A percentile compares a stretch with the other conserved stretches of the same genome.
Evolutionary conservation across 1,140 invertebrate species (phyloP).

Genomic region (Hetaerina americana): DNA sequence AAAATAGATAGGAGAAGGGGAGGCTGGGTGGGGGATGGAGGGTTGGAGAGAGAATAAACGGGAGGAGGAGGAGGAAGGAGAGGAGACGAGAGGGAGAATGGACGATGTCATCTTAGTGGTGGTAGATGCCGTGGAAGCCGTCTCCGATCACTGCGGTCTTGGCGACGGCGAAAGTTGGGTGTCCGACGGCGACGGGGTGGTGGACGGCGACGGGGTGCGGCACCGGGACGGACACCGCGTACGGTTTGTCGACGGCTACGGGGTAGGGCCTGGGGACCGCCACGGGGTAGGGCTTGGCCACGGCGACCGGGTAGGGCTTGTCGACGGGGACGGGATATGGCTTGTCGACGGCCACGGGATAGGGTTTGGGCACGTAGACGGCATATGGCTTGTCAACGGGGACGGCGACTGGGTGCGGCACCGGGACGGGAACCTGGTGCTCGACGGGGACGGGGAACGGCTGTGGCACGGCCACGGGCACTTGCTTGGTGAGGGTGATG

Average conservation of each 20-base stretch:
- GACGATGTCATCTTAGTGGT: neutral
- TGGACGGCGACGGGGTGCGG: neutral
- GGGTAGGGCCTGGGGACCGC: slow-evolving; percentile 10
- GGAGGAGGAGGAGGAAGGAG: neutral
- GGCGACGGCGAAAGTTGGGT: neutral
- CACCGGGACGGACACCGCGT: slow-evolving; percentile 1
- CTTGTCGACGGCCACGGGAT: slow-evolving; percentile 1
- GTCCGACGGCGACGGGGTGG: neutral
- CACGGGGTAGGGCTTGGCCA: slow-evolving; percentile 30
- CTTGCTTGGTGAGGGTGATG: slow-evolving; percentile 22
- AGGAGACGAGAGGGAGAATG: neutral
- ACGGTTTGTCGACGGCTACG: neutral
- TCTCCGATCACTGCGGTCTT: neutral
- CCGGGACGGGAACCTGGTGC: neutral
- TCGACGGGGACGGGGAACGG: slow-evolving; percentile 29
- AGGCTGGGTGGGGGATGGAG: too few relatives aligned
- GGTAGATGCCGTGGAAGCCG: neutral
- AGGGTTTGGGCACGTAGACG: neutral
- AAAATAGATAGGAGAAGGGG: too few relatives aligned
- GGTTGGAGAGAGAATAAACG: too few relatives aligned
- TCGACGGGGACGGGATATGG: slow-evolving; percentile 29
- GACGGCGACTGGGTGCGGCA: neutral
- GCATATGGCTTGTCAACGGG: neutral
- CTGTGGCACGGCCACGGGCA: slow-evolving; percentile 23
- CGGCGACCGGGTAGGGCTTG: slow-evolving; percentile 13